Evolutionary conservation across 2,113 vertebrate genomes (phyloP).

Genomic region (Ptilonorhynchus violaceus): DNA sequence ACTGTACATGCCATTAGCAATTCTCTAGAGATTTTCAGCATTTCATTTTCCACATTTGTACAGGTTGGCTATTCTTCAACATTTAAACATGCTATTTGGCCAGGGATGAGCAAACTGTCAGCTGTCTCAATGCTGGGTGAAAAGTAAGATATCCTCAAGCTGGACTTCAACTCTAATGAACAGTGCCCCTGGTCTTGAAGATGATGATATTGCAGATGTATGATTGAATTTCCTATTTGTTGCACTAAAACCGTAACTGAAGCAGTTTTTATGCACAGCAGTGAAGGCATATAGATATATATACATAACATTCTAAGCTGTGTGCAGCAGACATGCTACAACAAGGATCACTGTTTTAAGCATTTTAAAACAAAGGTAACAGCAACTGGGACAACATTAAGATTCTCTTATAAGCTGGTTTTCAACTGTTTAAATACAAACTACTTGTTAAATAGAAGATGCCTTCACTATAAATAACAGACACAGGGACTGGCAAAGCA

Average conservation of each 20-base stretch:
- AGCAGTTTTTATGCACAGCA: not conserved
- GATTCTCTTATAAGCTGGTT: not conserved
- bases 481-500: not conserved
- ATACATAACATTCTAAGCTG: not conserved
- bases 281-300: not conserved
- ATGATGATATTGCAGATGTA: not conserved
- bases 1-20: not conserved
- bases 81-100: not conserved
- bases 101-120: not conserved
- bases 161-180: not conserved
- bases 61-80: not conserved
- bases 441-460: not conserved
- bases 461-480: not conserved
- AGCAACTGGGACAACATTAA: not conserved
- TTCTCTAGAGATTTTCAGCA: not conserved
- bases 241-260: not conserved
- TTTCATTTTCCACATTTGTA: not conserved
- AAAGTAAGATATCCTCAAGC: not conserved
- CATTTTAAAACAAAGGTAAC: not conserved
- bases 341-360: not conserved
- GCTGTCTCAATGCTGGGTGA: not conserved
- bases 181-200: not conserved
- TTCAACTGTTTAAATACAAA: not conserved
- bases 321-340: not conserved
- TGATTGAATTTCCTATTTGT: not conserved